Base-by-base conservation (phyloP, 2,797 vertebrate genomes). In the Aotus griseimembra region DNA sequence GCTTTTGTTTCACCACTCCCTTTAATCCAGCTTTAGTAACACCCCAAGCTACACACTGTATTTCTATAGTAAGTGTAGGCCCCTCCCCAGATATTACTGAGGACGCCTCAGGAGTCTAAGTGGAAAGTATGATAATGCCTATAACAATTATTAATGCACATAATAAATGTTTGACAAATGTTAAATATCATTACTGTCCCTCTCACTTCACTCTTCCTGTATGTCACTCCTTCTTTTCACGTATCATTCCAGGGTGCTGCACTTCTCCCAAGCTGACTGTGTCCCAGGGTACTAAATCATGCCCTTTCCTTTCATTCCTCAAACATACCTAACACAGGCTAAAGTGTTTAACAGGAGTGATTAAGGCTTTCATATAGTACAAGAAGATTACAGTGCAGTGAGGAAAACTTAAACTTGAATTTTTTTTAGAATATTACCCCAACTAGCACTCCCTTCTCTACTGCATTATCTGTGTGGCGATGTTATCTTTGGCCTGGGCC, bases 181-280 rank as follows among this genome's bases (percentile, higher is more conserved):
- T 85, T n/a, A 64, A 7, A 39, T 50, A 64, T 4, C 67, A 7
- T 33, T 22, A 88, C 15, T 48, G 17, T 30, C 12, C 7, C 5
- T 55, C 22, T 50, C 46, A 52, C 1, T 50, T 83, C 20, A 52
- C 33, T 6, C 10, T 61, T 76, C 36, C 26, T 73, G 52, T 4
- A 10, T 24, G 24, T 57, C 8, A 64, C 67, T 50, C 30, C 19
- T 95, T 15, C 5, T 30, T 26, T 58, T 64, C 70, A 58, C 15
- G 11, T 30, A 13, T 0, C 22, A 41, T 11, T 33, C 36, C 5
- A 7, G 0, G 15, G 15, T 4, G 10, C 46, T 55, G 5, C 5
- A 5, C 46, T 55, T 64, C 44, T 64, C 22, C 36, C 28, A 3
- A 36, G 57, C 5, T 72, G 28, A 15, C 24, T n/a, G 1, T 58